Percentiles rank a stretch among this genome's conserved stretches.
Conservation (phyloP, 2,797 vertebrate genomes). For the Sciurus carolinensis region DNA sequence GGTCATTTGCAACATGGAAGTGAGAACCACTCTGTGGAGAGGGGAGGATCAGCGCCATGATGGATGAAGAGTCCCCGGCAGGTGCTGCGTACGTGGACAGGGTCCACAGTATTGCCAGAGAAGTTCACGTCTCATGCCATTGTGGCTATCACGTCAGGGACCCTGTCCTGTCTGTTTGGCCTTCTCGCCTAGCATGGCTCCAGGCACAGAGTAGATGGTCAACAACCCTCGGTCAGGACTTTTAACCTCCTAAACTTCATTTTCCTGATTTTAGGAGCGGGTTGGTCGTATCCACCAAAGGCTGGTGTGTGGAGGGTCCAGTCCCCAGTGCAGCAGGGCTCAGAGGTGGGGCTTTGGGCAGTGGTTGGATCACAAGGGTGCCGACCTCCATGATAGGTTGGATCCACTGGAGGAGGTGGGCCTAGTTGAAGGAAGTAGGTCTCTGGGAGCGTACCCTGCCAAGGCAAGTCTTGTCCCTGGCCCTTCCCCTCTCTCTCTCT, state of each 20-base stretch:
- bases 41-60: slow-evolving; percentile 20
- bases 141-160: too few species aligned
- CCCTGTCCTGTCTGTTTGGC: background rate
- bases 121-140: background rate
- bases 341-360: too few species aligned
- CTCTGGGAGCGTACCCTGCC: too few species aligned
- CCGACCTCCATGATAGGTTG: too few species aligned
- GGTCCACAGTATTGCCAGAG: too few species aligned
- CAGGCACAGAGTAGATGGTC: background rate
- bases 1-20: slow-evolving; percentile 34
- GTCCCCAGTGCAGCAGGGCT: background rate
- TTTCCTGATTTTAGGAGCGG: slow-evolving; percentile 4
- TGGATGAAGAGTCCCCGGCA: background rate
- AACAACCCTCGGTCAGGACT: background rate
- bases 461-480: too few species aligned
- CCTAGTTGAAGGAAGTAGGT: background rate
- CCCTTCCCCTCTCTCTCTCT: too few species aligned
- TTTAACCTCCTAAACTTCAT: background rate
- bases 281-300: background rate
- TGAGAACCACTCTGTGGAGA: background rate
- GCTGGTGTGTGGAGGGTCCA: background rate
- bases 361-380: too few species aligned
- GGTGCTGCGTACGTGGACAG: too few species aligned
- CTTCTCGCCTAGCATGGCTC: background rate
- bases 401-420: too few species aligned